phyloP scores from a whole-genome alignment of 2,113 vertebrate species.

The Ictalurus punctatus region DNA sequence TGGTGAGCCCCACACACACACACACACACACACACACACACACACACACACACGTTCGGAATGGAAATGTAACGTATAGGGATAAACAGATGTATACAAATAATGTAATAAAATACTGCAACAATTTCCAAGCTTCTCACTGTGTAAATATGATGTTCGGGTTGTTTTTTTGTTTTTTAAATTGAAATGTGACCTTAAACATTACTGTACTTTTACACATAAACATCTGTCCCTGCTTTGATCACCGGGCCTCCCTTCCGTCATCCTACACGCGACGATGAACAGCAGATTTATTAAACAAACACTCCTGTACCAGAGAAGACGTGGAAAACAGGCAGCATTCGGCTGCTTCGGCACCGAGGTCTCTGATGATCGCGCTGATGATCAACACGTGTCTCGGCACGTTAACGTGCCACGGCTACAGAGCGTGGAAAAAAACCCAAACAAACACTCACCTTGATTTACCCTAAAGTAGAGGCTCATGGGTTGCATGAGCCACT shows the following conservation, averaged over 20 bases:
- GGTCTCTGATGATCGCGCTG: background rate
- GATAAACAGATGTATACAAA: background rate
- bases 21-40: background rate
- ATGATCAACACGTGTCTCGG: background rate
- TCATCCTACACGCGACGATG: no score
- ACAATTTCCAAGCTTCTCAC: background rate
- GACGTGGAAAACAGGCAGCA: background rate
- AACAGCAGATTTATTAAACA: background rate
- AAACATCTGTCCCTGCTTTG: background rate
- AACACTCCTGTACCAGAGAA: background rate
- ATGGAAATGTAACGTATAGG: background rate
- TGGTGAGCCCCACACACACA: slow-evolving; percentile 36
- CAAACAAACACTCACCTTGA: no score
- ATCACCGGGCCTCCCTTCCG: no score
- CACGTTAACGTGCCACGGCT: background rate
- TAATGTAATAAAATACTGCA: background rate
- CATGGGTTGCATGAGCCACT: background rate
- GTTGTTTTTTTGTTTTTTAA: background rate
- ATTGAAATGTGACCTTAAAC: background rate
- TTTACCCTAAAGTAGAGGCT: background rate
- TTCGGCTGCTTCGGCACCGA: background rate
- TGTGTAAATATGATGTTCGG: background rate
- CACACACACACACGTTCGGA: background rate
- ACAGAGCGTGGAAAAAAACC: background rate
- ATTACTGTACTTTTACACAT: background rate